phyloP scores from a whole-genome alignment of 2,888 invertebrate genomes.

The Drosophila niveifrons region DNA sequence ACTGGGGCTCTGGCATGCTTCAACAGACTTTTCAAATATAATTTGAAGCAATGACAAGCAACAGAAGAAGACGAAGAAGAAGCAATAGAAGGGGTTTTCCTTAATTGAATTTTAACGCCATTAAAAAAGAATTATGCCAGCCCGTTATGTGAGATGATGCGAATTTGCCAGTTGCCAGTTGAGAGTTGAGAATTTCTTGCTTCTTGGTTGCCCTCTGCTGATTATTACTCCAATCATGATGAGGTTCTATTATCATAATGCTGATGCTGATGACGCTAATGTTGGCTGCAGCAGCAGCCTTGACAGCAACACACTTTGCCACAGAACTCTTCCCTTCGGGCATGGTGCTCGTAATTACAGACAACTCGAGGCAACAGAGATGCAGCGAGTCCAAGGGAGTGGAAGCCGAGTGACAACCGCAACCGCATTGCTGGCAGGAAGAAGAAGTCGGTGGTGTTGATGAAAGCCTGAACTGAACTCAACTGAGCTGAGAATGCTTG shows the following conservation, averaged over 20 bases:
- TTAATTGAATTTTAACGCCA: conserved; percentile 77
- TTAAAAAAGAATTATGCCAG: conserved; percentile 71
- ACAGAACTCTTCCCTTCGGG: neutral
- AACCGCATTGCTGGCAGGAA: conserved; percentile 10
- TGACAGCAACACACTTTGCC: conserved; percentile 26
- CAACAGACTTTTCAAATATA: conserved; percentile 54
- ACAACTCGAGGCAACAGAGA: neutral
- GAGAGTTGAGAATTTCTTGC: neutral
- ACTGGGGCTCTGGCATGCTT: conserved; percentile 12
- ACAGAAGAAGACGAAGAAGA: conserved; percentile 7
- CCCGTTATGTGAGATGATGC: conserved; percentile 36
- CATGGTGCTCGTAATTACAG: conserved; percentile 36
- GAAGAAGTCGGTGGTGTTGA: conserved; percentile 10
- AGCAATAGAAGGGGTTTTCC: conserved; percentile 55
- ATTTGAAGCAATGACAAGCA: conserved; percentile 63
- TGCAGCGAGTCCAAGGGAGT: neutral
- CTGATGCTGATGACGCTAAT: conserved; percentile 69
- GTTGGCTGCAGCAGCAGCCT: conserved; percentile 52
- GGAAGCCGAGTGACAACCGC: conserved; percentile 16
- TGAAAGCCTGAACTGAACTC: conserved; percentile 21
- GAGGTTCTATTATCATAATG: conserved; percentile 54
- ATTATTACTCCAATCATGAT: conserved; percentile 48
- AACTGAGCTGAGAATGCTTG: conserved; percentile 11
- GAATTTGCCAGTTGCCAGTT: conserved; percentile 25
- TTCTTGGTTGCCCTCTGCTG: conserved; percentile 30